Evolutionary conservation across 1,140 invertebrate genomes (phyloP).

Genomic region (Brachionus rubens): DNA sequence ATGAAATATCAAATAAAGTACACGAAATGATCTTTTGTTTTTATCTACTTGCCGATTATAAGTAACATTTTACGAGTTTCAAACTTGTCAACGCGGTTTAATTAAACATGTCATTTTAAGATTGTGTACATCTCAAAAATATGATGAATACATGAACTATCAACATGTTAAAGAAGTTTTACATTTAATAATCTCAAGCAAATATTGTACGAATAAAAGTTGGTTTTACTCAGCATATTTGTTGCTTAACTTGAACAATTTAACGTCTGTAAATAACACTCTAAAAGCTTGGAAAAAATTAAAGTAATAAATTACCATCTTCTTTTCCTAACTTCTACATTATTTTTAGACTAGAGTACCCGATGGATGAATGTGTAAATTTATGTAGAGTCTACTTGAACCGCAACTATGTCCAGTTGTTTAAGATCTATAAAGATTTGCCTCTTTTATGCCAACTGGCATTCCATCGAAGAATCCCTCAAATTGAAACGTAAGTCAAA

Average conservation of each 20-base stretch:
- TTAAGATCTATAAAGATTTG: conserved; percentile 21
- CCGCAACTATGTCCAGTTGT: conserved; percentile 4
- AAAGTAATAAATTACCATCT: not conserved
- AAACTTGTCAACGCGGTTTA: not conserved
- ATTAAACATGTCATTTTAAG: not conserved
- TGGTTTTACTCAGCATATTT: conserved; percentile 29
- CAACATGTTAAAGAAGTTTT: conserved; percentile 33
- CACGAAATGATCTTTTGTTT: conserved; percentile 37
- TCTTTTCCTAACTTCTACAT: not conserved
- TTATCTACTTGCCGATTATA: conserved; percentile 25
- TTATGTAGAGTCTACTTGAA: conserved; percentile 20
- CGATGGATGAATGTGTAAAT: not conserved
- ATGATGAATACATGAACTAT: conserved; percentile 26
- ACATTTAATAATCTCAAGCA: conserved; percentile 1
- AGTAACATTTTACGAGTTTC: not conserved
- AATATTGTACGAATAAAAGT: conserved; percentile 5
- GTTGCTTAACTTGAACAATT: conserved; percentile 7
- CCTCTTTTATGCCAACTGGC: conserved; percentile 11
- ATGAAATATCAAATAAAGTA: conserved; percentile 28
- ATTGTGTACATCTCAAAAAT: not conserved
- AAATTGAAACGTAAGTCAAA: conserved; percentile 2
- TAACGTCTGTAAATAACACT: not conserved
- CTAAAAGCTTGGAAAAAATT: conserved; percentile 12
- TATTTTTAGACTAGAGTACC: conserved; percentile 15
- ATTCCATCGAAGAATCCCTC: conserved; percentile 11